phyloP scores from a whole-genome alignment of 2,888 invertebrate genomes.

The Mycalesis mineus region DNA sequence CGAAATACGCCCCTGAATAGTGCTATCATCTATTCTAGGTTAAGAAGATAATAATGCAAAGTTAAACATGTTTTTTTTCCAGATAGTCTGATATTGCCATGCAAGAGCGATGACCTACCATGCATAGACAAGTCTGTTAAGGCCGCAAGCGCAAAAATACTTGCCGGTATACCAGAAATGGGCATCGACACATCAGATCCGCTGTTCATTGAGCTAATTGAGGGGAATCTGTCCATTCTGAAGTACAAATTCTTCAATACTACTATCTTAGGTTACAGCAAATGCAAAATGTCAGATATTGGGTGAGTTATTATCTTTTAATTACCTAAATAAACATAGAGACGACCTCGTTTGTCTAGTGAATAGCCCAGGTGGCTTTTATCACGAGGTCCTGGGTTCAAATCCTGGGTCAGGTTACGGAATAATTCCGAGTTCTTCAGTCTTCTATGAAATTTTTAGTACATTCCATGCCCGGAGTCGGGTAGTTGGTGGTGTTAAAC shows the following conservation, averaged over 20 bases:
- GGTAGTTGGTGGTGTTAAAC: too few relatives aligned
- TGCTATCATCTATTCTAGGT: too few relatives aligned
- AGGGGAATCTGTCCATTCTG: slow-evolving; percentile 35
- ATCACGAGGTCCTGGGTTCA: too few relatives aligned
- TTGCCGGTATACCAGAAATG: slow-evolving; percentile 33
- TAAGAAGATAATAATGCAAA: too few relatives aligned
- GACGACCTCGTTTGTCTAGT: too few relatives aligned
- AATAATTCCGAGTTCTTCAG: too few relatives aligned
- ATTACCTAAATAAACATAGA: too few relatives aligned
- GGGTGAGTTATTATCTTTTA: slow-evolving; percentile 34
- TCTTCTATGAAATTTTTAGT: too few relatives aligned
- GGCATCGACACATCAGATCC: slow-evolving; percentile 40
- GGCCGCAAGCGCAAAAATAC: slow-evolving; percentile 27
- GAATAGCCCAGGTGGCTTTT: too few relatives aligned
- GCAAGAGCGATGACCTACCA: slow-evolving; percentile 35
- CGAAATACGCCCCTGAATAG: too few relatives aligned
- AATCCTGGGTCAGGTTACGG: too few relatives aligned
- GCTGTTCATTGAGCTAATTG: slow-evolving; percentile 34
- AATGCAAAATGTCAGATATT: slow-evolving; percentile 36
- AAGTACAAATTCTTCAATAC: slow-evolving; percentile 37
- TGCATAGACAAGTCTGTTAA: slow-evolving; percentile 36
- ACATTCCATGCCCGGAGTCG: too few relatives aligned
- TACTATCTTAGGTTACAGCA: slow-evolving; percentile 36
- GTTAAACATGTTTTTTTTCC: neutral
- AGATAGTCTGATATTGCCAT: slow-evolving; percentile 30